These are phyloP conservation scores for Ceratitis capitata DNA, from an alignment of 1,140 invertebrate genomes.

Conservation along the genomic window DNA sequence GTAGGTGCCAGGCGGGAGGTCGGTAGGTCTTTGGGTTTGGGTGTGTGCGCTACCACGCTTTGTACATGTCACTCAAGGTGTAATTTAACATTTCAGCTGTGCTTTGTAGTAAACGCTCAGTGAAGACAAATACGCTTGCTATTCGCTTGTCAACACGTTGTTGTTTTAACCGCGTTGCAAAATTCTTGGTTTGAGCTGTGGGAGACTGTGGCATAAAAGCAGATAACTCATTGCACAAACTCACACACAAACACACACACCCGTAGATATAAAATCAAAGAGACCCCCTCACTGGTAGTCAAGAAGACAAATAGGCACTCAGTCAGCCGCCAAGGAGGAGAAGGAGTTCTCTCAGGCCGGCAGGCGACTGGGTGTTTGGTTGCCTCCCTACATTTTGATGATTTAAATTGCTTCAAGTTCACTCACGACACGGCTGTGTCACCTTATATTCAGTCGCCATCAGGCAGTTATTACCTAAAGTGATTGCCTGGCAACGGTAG, in stretches of 20 bases:
- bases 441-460: neutral
- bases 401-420: neutral
- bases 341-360: neutral
- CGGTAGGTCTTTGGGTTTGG: neutral
- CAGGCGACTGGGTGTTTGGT: neutral
- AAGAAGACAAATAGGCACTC: neutral
- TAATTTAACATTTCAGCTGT: neutral
- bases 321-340: no score
- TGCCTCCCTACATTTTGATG: neutral
- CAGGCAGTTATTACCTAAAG: neutral
- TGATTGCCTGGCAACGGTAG: neutral
- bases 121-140: constrained; percentile 22
- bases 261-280: neutral
- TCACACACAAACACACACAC: neutral
- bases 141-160: constrained; percentile 21
- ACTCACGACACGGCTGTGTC: neutral
- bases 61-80: constrained; percentile 14
- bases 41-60: neutral
- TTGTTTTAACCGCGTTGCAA: neutral
- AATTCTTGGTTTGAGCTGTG: neutral
- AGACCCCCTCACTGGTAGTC: no score
- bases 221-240: neutral
- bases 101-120: neutral
- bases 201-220: neutral
- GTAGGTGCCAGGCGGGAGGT: neutral